Base-by-base conservation (phyloP, 2,113 vertebrate species). In the Gadus chalcogrammus region DNA sequence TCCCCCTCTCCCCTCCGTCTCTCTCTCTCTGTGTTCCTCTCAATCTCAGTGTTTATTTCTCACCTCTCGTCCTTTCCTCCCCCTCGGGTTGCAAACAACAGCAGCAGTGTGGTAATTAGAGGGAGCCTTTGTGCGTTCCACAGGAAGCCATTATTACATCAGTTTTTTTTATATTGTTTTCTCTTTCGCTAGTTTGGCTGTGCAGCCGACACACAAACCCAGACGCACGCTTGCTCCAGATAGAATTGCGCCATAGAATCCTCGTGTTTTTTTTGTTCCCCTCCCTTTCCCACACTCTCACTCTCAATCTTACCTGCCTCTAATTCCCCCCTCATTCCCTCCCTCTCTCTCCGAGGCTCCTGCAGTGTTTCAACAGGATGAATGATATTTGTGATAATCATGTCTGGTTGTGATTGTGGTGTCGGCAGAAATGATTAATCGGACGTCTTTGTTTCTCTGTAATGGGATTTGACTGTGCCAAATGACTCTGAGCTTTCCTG, bases 391-490 rank as follows among this genome's bases (percentile, higher is more conserved):
- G 79, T 79, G 79, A 85, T 91, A 83, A 84, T 88, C 85, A 90
- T 90, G 81, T 84, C 86, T 82, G 65, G 77, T 76, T 86, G 85
- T 91, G 90, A 92, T 88, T 90, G 86, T 84, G 67, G 73, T 72
- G 85, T 85, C 81, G 84, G 70, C 77, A 86, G 80, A 84, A 35
- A 78, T 90, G 89, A 91, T 88, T 88, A 88, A 89, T 90, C 76
- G 86, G 79, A 83, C 72, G 74, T 84, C 85, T 88, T 91, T 90
- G 86, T 91, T 77, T 86, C 79, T 81, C 77, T 73, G 68, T 90
- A 90, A 88, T 84, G 82, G 86, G 86, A 89, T 90, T 86, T 86
- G 85, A 87, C 82, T 81, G 84, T 67, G 4, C 69, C 75, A 80
- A 75, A 84, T 18, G 71, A 83, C 81, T 87, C 84, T 83, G 76